These are phyloP conservation scores for Drosophila kurseongensis DNA, from an alignment of 1,140 invertebrate genomes.

Conservation along the genomic window DNA sequence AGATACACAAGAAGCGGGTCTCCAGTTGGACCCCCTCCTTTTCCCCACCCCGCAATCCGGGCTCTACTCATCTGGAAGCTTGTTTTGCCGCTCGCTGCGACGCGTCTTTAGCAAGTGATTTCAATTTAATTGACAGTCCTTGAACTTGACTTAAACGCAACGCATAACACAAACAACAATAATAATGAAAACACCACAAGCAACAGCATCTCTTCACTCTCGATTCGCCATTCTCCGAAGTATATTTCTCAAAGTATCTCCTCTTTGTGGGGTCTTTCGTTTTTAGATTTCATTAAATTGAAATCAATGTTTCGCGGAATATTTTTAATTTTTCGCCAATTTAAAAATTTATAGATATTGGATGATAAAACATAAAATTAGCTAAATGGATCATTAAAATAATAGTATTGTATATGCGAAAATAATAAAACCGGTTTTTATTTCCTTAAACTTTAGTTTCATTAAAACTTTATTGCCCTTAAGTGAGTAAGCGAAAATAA, in stretches of 20 bases:
- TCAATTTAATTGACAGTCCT: constrained; percentile 84
- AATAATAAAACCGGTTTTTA: background rate
- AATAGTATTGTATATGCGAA: too few species aligned
- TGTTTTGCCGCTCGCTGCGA: constrained; percentile 59
- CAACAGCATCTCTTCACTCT: constrained; percentile 35
- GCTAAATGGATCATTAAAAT: background rate
- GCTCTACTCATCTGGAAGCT: constrained; percentile 54
- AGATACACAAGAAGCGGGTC: constrained; percentile 44
- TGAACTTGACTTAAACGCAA: constrained; percentile 83
- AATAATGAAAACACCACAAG: constrained; percentile 35
- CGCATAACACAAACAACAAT: constrained; percentile 60
- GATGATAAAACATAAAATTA: background rate
- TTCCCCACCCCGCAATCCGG: background rate
- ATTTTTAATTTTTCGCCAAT: background rate
- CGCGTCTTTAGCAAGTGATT: constrained; percentile 80
- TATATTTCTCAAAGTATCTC: background rate
- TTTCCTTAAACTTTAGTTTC: background rate
- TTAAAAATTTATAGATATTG: background rate
- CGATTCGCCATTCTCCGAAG: constrained; percentile 15
- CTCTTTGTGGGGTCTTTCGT: background rate
- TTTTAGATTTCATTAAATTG: constrained; percentile 10
- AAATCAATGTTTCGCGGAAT: background rate
- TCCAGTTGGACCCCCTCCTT: constrained; percentile 6
- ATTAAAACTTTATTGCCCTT: background rate
- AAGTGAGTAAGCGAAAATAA: background rate